A percentile compares a stretch with the other conserved stretches of the same genome.
phyloP scores from a whole-genome alignment of 2,113 vertebrate species.

The Malurus alboscapulatus region DNA sequence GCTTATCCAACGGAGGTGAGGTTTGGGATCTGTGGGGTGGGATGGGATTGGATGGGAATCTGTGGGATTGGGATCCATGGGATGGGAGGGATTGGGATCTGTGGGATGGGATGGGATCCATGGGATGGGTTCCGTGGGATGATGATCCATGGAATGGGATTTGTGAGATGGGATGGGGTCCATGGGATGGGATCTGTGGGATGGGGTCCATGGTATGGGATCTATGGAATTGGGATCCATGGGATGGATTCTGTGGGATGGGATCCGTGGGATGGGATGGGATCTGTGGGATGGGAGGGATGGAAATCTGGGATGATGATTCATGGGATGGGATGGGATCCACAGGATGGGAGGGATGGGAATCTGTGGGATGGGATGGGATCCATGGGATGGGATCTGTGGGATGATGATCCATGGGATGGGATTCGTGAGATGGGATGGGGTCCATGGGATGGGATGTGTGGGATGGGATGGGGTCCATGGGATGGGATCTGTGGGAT shows the following conservation, averaged over 20 bases:
- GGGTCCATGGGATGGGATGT: not conserved
- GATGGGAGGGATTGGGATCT: not conserved
- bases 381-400: not conserved
- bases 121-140: not conserved
- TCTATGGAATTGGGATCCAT: too few relatives aligned
- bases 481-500: not conserved
- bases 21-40: not conserved
- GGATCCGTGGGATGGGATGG: too few relatives aligned
- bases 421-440: not conserved
- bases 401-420: not conserved
- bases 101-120: rapidly evolving
- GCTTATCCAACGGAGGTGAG: slow-evolving; percentile 94
- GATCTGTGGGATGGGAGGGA: not conserved
- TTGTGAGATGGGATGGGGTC: not conserved
- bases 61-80: not conserved
- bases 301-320: too few relatives aligned
- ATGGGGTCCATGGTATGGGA: too few relatives aligned
- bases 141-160: not conserved
- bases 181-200: not conserved
- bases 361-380: too few relatives aligned
- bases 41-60: not conserved
- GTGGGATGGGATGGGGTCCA: not conserved
- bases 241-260: not conserved
- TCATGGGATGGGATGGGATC: not conserved
- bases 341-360: too few relatives aligned